Percentiles rank a stretch among this genome's conserved stretches.
Conservation (phyloP, 2,113 vertebrate species). For the Eclectus roratus region DNA sequence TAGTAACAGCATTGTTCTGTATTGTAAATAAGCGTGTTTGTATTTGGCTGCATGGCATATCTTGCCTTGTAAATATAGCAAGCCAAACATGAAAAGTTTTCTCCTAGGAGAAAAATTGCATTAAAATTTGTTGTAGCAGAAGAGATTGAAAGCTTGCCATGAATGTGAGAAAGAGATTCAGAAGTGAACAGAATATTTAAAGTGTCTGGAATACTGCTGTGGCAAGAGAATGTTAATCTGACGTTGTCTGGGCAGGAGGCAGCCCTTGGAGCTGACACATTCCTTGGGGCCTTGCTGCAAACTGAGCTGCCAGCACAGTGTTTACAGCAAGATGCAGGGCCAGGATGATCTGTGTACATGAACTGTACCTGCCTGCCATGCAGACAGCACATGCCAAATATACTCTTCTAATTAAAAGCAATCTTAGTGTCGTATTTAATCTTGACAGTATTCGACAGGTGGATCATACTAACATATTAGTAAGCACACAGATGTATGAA, state of each 20-base stretch:
- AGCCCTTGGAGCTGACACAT: slow-evolving; percentile 24
- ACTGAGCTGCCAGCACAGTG: slow-evolving; percentile 13
- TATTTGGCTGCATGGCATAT: neutral
- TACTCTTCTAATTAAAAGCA: neutral
- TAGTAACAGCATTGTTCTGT: neutral
- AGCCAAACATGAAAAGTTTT: neutral
- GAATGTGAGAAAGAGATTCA: slow-evolving; percentile 10
- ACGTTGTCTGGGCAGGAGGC: slow-evolving; percentile 37
- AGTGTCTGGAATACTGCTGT: slow-evolving; percentile 45
- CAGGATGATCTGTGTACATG: neutral
- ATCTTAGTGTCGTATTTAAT: neutral
- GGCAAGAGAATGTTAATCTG: slow-evolving; percentile 40
- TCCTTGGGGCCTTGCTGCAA: slow-evolving; percentile 39
- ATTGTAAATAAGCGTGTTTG: neutral
- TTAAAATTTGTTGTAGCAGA: neutral
- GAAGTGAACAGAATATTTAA: slow-evolving; percentile 9
- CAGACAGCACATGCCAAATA: neutral
- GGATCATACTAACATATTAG: neutral
- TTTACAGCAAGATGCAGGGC: slow-evolving; percentile 34
- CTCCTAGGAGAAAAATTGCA: neutral
- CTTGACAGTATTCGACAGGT: neutral
- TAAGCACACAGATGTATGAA: neutral
- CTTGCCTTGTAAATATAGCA: neutral
- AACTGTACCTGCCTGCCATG: neutral
- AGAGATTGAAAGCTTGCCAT: neutral